Conservation (phyloP, 2,797 vertebrate species). For the Fistularia tabacaria region DNA sequence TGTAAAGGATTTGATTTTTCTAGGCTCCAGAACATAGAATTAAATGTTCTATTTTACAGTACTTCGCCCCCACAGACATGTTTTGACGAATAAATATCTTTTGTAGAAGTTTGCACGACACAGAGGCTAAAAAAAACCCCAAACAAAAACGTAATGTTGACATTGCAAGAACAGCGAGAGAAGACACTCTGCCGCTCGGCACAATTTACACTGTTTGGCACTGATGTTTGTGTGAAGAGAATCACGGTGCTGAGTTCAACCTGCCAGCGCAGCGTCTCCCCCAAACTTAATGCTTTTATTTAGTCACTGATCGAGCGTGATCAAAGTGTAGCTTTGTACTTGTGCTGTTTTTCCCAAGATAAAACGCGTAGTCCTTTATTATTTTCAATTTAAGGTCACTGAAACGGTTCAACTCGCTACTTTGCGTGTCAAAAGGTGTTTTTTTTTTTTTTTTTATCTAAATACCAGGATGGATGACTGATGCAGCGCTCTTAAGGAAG, state of each 20-base stretch:
- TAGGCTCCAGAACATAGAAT: slow-evolving; percentile 61
- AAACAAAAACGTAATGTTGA: slow-evolving; percentile 28
- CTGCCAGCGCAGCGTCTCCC: slow-evolving; percentile 6
- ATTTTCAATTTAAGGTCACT: too few relatives aligned
- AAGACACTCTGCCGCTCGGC: slow-evolving; percentile 12
- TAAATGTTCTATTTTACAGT: slow-evolving; percentile 58
- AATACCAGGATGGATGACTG: too few relatives aligned
- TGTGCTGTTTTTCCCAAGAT: too few relatives aligned
- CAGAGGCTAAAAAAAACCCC: slow-evolving; percentile 14
- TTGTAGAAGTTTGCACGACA: slow-evolving; percentile 53
- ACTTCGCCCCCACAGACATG: slow-evolving; percentile 54
- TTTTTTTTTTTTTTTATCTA: too few relatives aligned
- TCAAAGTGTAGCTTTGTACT: neutral
- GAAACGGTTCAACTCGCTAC: too few relatives aligned
- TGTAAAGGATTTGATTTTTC: slow-evolving; percentile 63
- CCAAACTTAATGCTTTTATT: neutral
- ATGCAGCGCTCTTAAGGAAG: too few relatives aligned
- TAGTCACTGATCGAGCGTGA: neutral
- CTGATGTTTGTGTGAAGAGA: slow-evolving; percentile 21
- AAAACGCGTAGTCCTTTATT: neutral
- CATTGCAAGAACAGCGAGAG: slow-evolving; percentile 8
- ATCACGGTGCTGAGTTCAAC: slow-evolving; percentile 28
- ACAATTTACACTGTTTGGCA: slow-evolving; percentile 49
- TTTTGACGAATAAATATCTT: slow-evolving; percentile 66
- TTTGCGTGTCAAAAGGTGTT: too few relatives aligned